phyloP scores from a whole-genome alignment of 2,113 vertebrate species.

The Cyanoramphus novaezelandiae region DNA sequence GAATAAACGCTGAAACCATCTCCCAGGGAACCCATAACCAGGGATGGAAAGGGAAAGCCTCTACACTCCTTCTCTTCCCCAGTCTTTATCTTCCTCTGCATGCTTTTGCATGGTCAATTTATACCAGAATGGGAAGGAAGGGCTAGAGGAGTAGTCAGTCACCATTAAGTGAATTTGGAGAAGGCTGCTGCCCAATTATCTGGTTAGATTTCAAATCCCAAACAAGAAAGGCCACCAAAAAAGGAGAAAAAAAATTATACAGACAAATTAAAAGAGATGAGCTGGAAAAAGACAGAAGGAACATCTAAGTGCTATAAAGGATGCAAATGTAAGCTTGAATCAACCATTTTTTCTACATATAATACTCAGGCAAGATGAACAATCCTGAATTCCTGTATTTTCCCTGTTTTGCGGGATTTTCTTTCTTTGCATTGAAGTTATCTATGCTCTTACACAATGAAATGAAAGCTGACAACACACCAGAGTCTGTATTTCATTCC shows the following conservation, averaged over 20 bases:
- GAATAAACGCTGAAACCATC: background rate
- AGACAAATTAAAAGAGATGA: background rate
- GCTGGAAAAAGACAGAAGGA: background rate
- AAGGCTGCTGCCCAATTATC: background rate
- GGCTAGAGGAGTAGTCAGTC: background rate
- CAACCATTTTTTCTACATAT: background rate
- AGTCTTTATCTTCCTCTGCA: background rate
- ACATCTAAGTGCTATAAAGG: background rate
- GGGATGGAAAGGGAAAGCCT: background rate
- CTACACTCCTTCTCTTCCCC: background rate
- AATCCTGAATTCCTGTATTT: background rate
- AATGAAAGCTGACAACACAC: background rate
- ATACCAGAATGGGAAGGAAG: background rate
- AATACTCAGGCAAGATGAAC: background rate
- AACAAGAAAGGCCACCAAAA: background rate
- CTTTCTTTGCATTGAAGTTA: background rate
- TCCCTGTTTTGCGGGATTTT: background rate
- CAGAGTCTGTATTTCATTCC: background rate
- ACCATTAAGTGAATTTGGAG: background rate
- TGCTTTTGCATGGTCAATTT: background rate
- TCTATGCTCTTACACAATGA: background rate
- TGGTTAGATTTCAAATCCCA: background rate
- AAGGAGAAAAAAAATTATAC: background rate
- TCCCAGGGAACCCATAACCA: background rate
- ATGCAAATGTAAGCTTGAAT: background rate